Evolutionary conservation across 2,113 vertebrate species (phyloP), one percentile per base, ranked within the genome.

Genomic region (Eulemur rufifrons): DNA sequence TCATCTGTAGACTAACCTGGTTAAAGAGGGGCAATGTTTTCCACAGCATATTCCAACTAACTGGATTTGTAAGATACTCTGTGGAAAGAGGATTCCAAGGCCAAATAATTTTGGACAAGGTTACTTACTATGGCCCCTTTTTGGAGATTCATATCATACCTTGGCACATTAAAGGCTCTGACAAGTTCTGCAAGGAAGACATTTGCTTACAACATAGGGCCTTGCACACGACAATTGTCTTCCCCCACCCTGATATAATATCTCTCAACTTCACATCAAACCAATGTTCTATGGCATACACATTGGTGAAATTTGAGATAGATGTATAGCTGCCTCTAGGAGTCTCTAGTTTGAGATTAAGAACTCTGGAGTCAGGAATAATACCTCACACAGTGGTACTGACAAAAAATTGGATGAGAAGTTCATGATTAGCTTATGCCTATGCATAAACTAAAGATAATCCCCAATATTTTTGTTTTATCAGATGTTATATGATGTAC

Each of bases 401-500:
- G 11, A 34, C 37, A 42, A 29, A 45, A 82, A 34, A 6, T 2
- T 37, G 37, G 7, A 23, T 27, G 47, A 50, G 34, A 45, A 34
- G 15, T 21, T 54, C 5, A 13, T 3, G 42, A 8, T 11, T 14
- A 18, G 13, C 37, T 86, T 66, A 18, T 1, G 20, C n/a, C 42
- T 25, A 2, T 4, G 21, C 29, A 17, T 63, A 39, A 29, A 5
- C 52, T 18, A 25, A 64, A 73, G 82, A 8, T 11, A 34, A 68
- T n/a, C 25, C 25, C 21, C 18, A 39, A 23, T 39, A 14, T 39
- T 50, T 47, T 0, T 42, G 13, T 37, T 54, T 83, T 59, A 68
- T 42, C 83, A 34, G 63, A 37, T 15, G 39, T 45, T 27, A 2
- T n/a, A 2, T 1, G 54, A 61, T 0, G 4, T 1, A 2, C 27